Conservation (phyloP, 2,797 vertebrate species). For the Sebastes wilsoni region DNA sequence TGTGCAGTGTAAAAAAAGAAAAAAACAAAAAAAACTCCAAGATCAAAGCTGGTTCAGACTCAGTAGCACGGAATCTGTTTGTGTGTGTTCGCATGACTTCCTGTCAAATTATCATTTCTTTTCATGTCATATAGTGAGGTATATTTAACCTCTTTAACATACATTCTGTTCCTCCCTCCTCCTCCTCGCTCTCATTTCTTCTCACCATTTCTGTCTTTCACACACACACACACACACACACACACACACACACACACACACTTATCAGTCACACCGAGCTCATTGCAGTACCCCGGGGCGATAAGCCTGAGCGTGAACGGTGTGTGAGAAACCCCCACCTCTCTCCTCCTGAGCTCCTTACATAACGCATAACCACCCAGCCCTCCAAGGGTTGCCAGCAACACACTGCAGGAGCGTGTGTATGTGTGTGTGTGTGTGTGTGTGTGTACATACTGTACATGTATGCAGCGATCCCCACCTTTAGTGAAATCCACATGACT, state of each 20-base stretch:
- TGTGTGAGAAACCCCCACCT: constrained; percentile 70
- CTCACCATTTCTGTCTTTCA: constrained; percentile 17
- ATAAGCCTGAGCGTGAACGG: constrained; percentile 71
- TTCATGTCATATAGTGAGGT: constrained; percentile 5
- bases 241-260: constrained; percentile 17
- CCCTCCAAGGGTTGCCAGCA: constrained; percentile 51
- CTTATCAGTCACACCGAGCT: constrained; percentile 72
- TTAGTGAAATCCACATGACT: constrained; percentile 55
- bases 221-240: constrained; percentile 6
- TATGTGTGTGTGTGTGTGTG: not conserved
- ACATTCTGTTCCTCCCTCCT: not conserved
- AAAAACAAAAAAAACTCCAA: constrained; percentile 17
- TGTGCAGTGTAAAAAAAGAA: constrained; percentile 5
- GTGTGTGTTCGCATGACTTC: too few relatives aligned
- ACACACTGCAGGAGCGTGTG: constrained; percentile 30
- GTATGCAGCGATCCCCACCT: constrained; percentile 33
- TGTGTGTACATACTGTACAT: constrained; percentile 14
- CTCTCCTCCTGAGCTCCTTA: constrained; percentile 74
- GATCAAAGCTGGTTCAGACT: constrained; percentile 56
- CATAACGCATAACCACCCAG: constrained; percentile 74
- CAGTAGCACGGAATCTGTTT: not conserved
- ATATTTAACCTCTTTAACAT: constrained; percentile 18
- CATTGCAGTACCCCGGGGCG: constrained; percentile 63
- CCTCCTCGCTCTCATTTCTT: not conserved
- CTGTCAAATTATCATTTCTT: constrained; percentile 1